Percentiles rank a stretch among this genome's conserved stretches.
phyloP scores from a whole-genome alignment of 2,888 invertebrate species.

The Notocelia uddmanniana region DNA sequence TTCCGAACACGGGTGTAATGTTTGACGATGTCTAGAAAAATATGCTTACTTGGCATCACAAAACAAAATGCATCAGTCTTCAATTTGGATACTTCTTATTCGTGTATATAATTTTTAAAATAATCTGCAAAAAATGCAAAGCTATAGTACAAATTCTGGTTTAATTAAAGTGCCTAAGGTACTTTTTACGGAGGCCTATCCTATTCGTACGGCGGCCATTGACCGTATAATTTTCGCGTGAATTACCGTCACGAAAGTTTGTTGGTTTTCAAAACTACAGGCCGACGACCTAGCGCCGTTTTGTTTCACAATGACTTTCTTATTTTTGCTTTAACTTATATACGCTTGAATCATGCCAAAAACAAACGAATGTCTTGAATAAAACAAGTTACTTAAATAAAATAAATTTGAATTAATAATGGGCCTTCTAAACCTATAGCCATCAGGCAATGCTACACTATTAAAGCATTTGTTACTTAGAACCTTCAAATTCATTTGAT shows the following conservation, averaged over 20 bases:
- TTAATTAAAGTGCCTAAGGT: slow-evolving; percentile 44
- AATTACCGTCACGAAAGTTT: slow-evolving; percentile 70
- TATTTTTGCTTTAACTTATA: not conserved
- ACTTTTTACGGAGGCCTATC: slow-evolving; percentile 34
- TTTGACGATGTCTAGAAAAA: not conserved
- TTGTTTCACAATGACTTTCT: slow-evolving; percentile 20
- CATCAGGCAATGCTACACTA: too few relatives aligned
- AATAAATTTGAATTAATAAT: not conserved
- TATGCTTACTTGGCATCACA: too few relatives aligned
- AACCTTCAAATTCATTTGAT: too few relatives aligned
- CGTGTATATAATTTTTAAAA: too few relatives aligned
- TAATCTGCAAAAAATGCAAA: too few relatives aligned
- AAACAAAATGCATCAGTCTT: too few relatives aligned
- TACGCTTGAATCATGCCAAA: not conserved
- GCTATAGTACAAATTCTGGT: too few relatives aligned
- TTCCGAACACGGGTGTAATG: slow-evolving; percentile 20
- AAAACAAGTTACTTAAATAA: not conserved
- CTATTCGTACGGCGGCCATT: slow-evolving; percentile 57
- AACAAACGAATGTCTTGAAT: not conserved
- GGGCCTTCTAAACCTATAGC: not conserved
- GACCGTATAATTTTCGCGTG: slow-evolving; percentile 73
- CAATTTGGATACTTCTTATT: too few relatives aligned
- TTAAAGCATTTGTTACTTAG: too few relatives aligned
- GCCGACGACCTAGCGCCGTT: slow-evolving; percentile 55
- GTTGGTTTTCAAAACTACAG: slow-evolving; percentile 64